Percentiles rank a stretch among this genome's conserved stretches.
Evolutionary conservation across 2,888 invertebrate species (phyloP).

Genomic region (Micoletzkya japonica): DNA sequence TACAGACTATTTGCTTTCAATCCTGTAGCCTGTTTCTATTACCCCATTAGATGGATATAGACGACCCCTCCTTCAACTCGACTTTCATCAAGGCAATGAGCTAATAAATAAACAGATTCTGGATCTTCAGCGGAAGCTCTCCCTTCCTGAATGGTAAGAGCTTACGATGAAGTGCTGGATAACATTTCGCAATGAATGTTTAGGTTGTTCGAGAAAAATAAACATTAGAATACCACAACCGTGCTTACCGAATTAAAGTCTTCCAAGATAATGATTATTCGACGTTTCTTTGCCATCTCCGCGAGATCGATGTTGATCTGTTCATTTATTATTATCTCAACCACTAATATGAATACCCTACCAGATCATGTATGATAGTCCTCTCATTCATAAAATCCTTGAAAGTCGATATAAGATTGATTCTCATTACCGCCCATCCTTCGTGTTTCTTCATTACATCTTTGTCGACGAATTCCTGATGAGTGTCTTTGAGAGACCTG

Average conservation of each 20-base stretch:
- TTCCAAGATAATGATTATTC: conserved; percentile 31
- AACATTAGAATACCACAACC: background rate
- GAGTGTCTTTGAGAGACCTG: no score
- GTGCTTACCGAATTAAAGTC: conserved; percentile 39
- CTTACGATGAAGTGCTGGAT: background rate
- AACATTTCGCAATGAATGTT: background rate
- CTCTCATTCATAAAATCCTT: conserved; percentile 38
- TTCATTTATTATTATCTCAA: background rate
- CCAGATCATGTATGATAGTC: conserved; percentile 22
- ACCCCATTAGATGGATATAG: conserved; percentile 22
- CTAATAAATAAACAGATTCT: conserved; percentile 35
- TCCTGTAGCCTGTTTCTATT: background rate
- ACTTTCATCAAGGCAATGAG: conserved; percentile 32
- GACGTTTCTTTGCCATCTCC: conserved; percentile 21
- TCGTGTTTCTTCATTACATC: conserved; percentile 5
- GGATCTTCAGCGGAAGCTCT: conserved; percentile 36
- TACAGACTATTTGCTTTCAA: no score
- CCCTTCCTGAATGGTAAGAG: conserved; percentile 32
- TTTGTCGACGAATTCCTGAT: no score
- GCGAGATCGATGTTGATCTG: conserved; percentile 12
- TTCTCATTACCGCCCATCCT: conserved; percentile 35
- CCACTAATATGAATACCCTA: background rate
- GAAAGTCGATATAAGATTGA: conserved; percentile 37
- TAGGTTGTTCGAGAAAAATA: background rate
- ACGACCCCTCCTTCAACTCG: background rate